Percentiles rank a stretch among this genome's conserved stretches.
phyloP scores from a whole-genome alignment of 2,113 vertebrate species.

The Limanda limanda region DNA sequence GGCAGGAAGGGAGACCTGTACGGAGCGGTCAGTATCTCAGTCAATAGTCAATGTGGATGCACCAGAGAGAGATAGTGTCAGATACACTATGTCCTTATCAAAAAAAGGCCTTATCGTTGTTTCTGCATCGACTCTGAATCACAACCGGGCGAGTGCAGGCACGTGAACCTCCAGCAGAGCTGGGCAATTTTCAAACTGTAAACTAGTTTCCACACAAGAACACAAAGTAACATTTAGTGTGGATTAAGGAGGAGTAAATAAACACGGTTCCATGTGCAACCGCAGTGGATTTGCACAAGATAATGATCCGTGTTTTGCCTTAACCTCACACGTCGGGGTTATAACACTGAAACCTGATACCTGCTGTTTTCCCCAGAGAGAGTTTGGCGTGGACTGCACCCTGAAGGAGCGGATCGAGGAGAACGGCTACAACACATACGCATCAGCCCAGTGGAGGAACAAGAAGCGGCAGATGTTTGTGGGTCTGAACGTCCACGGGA shows the following conservation, averaged over 20 bases:
- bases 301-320: slow-evolving; percentile 29
- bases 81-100: slow-evolving; percentile 53
- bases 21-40: slow-evolving; percentile 91
- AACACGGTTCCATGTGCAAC: slow-evolving; percentile 15
- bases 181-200: slow-evolving; percentile 21
- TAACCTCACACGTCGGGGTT: slow-evolving; percentile 31
- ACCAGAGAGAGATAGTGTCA: slow-evolving; percentile 43
- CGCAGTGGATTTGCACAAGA: slow-evolving; percentile 13
- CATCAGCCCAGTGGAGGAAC: slow-evolving; percentile 93
- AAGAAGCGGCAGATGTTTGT: slow-evolving; percentile 97
- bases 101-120: slow-evolving; percentile 55
- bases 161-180: slow-evolving; percentile 25
- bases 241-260: slow-evolving; percentile 28
- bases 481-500: slow-evolving; percentile 93
- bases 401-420: slow-evolving; percentile 98
- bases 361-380: slow-evolving; percentile 83
- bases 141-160: slow-evolving; percentile 29
- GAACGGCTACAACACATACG: slow-evolving; percentile 98
- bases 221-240: slow-evolving; percentile 18
- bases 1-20: slow-evolving; percentile 95
- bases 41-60: slow-evolving; percentile 64
- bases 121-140: slow-evolving; percentile 38
- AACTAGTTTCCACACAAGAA: slow-evolving; percentile 20
- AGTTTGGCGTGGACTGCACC: slow-evolving; percentile 93
- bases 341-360: slow-evolving; percentile 38